Conservation (phyloP, 2,113 vertebrate genomes). For the Ploceus nigricollis region DNA sequence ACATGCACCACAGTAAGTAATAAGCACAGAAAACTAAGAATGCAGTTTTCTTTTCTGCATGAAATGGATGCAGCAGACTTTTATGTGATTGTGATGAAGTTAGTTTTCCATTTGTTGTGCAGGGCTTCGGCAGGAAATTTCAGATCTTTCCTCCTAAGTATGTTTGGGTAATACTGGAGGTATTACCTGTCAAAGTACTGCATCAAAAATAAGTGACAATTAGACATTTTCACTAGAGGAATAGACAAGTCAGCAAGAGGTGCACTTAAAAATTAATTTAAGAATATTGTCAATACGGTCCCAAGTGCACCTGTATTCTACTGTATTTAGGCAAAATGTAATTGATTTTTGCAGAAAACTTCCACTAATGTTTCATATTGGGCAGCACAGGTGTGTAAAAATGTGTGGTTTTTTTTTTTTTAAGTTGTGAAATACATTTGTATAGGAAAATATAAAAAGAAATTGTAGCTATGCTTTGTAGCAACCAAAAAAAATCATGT, state of each 20-base stretch:
- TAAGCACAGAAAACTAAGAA: background rate
- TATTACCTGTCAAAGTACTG: background rate
- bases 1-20: background rate
- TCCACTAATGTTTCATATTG: background rate
- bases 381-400: background rate
- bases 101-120: background rate
- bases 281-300: background rate
- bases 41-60: background rate
- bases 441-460: background rate
- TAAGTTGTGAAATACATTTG: slow-evolving; percentile 1
- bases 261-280: slow-evolving; percentile 23
- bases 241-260: background rate
- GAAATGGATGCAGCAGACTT: background rate
- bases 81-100: background rate
- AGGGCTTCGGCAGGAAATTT: background rate
- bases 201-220: slow-evolving; percentile 34
- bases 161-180: slow-evolving; percentile 21
- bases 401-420: background rate
- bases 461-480: background rate
- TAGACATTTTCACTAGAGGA: slow-evolving; percentile 15
- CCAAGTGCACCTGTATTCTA: background rate
- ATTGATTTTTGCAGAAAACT: background rate
- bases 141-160: background rate
- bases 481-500: background rate
- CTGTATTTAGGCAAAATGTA: background rate